A percentile compares a stretch with the other conserved stretches of the same genome.
These are phyloP conservation scores for Ommatoiulus sabulosus DNA, from an alignment of 2,888 invertebrate genomes.

Conservation along the genomic window DNA sequence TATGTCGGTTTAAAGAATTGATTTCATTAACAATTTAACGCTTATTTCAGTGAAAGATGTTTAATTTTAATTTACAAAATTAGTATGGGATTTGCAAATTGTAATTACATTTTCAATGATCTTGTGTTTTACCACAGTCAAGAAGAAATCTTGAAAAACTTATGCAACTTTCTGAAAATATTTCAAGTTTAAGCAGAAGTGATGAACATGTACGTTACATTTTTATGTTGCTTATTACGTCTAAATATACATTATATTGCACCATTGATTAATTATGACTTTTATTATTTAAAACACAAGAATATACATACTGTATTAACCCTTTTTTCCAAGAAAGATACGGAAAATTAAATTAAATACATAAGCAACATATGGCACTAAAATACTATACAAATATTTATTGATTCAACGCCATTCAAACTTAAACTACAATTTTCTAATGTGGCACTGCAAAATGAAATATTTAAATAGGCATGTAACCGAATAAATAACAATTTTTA, in stretches of 20 bases:
- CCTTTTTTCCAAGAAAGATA: too few species aligned
- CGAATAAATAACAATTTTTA: too few species aligned
- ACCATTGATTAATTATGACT: too few species aligned
- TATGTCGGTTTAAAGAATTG: too few species aligned
- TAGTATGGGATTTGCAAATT: too few species aligned
- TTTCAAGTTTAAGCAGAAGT: background rate
- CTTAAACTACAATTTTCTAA: too few species aligned
- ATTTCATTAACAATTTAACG: background rate
- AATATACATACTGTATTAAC: too few species aligned
- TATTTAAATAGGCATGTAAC: too few species aligned
- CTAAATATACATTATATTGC: background rate
- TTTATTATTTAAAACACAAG: too few species aligned
- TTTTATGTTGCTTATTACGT: background rate
- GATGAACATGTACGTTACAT: background rate
- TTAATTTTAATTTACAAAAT: background rate
- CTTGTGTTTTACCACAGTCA: background rate
- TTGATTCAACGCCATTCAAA: background rate
- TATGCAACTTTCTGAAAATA: background rate
- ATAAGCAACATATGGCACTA: too few species aligned
- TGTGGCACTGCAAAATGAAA: too few species aligned
- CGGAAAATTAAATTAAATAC: too few species aligned
- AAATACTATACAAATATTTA: background rate
- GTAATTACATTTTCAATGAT: background rate
- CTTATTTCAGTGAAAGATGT: background rate
- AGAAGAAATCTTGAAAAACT: background rate